Evolutionary conservation across 2,113 vertebrate species (phyloP), one percentile per base, ranked within the genome.

Genomic region (Noctilio leporinus): DNA sequence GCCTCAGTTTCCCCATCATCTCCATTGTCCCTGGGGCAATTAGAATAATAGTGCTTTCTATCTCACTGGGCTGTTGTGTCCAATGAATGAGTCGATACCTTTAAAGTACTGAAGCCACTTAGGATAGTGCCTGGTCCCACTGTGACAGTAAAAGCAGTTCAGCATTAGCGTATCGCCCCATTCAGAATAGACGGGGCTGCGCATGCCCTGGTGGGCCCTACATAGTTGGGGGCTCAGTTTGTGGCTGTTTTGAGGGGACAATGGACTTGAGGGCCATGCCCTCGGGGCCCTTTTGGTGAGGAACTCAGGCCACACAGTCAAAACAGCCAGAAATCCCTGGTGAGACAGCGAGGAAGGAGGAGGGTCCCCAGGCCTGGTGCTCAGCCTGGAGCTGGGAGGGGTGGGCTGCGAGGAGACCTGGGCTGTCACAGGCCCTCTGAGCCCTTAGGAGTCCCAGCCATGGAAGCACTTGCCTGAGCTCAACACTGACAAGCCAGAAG

Each of bases 401-500:
- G 2, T 55, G 69, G 75, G 75, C 28, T n/a, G 26, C 1, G 1
- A 35, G 72, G 38, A 59, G 33, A 65, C 57, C 24, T 9, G 28
- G 30, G 28, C 45, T 72, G 8, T 33, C 22, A 0, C 0, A 2
- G 2, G 20, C 11, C 5, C 10, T 70, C 28, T 11, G n/a, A n/a
- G n/a, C 2, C 10, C 0, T 30, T 28, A 15, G 10, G 12, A 75
- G 3, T 28, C 51, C 87, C 73, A 72, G 75, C 67, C 59, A 35
- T 30, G 20, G n/a, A 49, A 15, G 26, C 16, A 2, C 78, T 69
- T 62, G 53, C 64, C 51, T n/a, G n/a, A 72, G 72, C 26, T 70
- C 35, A 10, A 17, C 43, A 45, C 62, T 8, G 59, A 83, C 40
- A 3, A 24, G 33, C 55, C 73, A 30, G 43, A 67, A 51, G 51